phyloP scores from a whole-genome alignment of 2,113 vertebrate species.

The Bucco capensis region DNA sequence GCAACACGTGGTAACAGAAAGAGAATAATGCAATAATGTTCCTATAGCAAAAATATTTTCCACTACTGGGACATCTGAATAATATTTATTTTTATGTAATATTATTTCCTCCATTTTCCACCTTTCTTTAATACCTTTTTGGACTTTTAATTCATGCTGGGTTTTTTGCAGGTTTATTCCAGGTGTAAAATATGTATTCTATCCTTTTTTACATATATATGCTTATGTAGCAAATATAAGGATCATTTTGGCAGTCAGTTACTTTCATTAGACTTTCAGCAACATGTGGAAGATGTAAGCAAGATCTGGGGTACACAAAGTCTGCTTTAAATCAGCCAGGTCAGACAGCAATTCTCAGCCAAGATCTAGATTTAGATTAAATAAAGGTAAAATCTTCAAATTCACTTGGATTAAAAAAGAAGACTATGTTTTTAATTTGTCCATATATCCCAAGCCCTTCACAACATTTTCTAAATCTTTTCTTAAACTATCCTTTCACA shows the following conservation, averaged over 20 bases:
- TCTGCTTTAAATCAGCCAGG: not conserved
- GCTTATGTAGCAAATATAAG: not conserved
- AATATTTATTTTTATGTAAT: not conserved
- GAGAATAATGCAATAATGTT: not conserved
- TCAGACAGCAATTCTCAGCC: not conserved
- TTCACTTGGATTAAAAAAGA: not conserved
- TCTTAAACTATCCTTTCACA: not conserved
- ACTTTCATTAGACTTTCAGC: not conserved
- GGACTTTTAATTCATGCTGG: not conserved
- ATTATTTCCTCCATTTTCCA: not conserved
- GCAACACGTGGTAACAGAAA: not conserved
- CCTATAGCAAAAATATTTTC: not conserved
- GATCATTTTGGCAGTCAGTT: not conserved
- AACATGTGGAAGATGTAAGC: not conserved
- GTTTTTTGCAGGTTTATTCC: not conserved
- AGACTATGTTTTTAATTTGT: not conserved
- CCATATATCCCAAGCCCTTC: not conserved
- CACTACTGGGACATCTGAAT: not conserved
- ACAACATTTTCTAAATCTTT: not conserved
- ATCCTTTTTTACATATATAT: not conserved
- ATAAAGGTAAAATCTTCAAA: not conserved
- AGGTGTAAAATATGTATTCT: not conserved
- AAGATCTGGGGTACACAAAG: not conserved
- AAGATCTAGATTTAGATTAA: not conserved
- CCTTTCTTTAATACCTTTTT: not conserved